phyloP scores from a whole-genome alignment of 2,113 vertebrate genomes.

The Microcebus griseorufus region DNA sequence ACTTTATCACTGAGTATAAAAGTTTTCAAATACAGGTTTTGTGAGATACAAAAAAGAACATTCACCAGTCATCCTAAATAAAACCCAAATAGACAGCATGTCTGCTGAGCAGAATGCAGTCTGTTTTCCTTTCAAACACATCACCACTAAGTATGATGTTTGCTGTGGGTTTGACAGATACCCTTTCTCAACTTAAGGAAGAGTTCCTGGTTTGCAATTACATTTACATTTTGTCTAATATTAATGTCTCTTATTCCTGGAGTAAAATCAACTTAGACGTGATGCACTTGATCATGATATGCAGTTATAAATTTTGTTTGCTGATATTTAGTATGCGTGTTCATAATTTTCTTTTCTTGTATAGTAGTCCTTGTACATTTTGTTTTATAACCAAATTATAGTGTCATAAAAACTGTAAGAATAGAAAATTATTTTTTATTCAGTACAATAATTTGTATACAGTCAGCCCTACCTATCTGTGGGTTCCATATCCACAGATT shows the following conservation, averaged over 20 bases:
- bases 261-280: conserved; percentile 42
- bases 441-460: neutral
- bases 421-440: neutral
- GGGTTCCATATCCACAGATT: neutral
- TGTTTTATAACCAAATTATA: neutral
- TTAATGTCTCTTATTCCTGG: conserved; percentile 43
- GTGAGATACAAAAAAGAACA: conserved; percentile 27
- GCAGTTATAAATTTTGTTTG: neutral
- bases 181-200: neutral
- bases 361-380: neutral
- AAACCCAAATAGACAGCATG: conserved; percentile 20
- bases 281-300: neutral
- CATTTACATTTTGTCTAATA: neutral
- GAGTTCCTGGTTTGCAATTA: neutral
- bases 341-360: conserved; percentile 3
- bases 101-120: neutral
- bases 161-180: neutral
- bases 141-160: neutral
- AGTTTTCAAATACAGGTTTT: conserved; percentile 62
- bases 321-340: neutral
- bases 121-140: conserved; percentile 35
- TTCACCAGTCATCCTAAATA: conserved; percentile 8
- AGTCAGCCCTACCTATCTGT: neutral
- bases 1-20: conserved; percentile 54
- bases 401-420: neutral